A percentile compares a stretch with the other conserved stretches of the same genome.
Conservation (phyloP, 2,888 invertebrate genomes). For the Myathropa florea region DNA sequence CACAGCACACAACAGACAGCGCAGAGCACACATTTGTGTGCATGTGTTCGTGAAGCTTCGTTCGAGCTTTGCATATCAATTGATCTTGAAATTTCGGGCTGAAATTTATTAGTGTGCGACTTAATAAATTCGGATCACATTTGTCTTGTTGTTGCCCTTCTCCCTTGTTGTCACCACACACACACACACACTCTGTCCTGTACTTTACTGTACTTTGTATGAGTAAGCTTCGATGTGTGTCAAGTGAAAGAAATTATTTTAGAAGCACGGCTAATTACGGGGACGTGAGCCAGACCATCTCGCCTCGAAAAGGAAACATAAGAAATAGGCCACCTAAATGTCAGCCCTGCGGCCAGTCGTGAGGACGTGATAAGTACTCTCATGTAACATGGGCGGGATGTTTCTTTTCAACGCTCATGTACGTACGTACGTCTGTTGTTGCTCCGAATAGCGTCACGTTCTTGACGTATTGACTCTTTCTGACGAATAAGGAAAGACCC, state of each 20-base stretch:
- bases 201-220: background rate
- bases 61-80: slow-evolving; percentile 66
- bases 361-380: slow-evolving; percentile 20
- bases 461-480: background rate
- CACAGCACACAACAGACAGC: no score
- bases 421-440: slow-evolving; percentile 13
- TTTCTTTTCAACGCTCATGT: slow-evolving; percentile 7
- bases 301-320: background rate
- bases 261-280: slow-evolving; percentile 53
- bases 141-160: slow-evolving; percentile 21
- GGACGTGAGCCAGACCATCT: slow-evolving; percentile 22
- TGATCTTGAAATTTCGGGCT: slow-evolving; percentile 62
- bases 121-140: slow-evolving; percentile 64
- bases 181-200: background rate
- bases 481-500: slow-evolving; percentile 37
- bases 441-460: slow-evolving; percentile 65
- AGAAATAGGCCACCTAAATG: slow-evolving; percentile 58
- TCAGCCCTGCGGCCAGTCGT: slow-evolving; percentile 25
- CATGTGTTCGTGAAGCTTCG: slow-evolving; percentile 43
- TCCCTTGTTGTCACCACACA: background rate
- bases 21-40: slow-evolving; percentile 19
- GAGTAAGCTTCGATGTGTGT: slow-evolving; percentile 41
- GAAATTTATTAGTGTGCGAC: slow-evolving; percentile 58
- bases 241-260: slow-evolving; percentile 50
- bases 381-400: slow-evolving; percentile 13